A percentile compares a stretch with the other conserved stretches of the same genome.
These are phyloP conservation scores for Panulirus ornatus DNA, from an alignment of 1,140 invertebrate species.

Conservation along the genomic window DNA sequence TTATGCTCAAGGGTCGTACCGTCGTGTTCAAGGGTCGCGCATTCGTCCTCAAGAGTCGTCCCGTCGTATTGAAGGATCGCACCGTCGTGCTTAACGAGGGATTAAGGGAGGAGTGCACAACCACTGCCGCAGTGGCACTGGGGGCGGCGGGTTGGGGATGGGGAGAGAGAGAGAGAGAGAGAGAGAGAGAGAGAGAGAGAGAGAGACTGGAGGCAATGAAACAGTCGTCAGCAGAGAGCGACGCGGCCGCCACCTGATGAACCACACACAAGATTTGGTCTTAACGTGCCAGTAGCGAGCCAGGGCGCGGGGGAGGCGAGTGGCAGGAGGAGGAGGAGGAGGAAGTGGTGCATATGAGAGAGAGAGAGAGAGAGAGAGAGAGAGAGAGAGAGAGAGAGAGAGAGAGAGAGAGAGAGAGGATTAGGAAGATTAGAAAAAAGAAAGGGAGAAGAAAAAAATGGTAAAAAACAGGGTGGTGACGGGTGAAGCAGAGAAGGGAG, in stretches of 20 bases:
- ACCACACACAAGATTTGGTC: not conserved
- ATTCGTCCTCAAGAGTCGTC: too few relatives aligned
- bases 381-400: slow-evolving; percentile 5
- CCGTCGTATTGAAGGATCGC: too few relatives aligned
- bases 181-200: not conserved
- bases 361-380: not conserved
- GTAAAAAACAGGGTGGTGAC: too few relatives aligned
- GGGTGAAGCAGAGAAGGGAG: too few relatives aligned
- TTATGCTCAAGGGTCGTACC: too few relatives aligned
- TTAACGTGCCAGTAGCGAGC: not conserved
- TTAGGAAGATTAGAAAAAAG: too few relatives aligned
- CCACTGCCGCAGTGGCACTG: too few relatives aligned
- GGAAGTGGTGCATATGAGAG: not conserved
- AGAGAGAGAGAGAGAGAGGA: not conserved
- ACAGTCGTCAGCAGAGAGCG: not conserved
- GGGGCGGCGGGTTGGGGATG: not conserved
- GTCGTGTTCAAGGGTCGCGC: too few relatives aligned
- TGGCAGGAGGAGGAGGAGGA: not conserved
- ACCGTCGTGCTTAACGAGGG: too few relatives aligned
- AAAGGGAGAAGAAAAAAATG: too few relatives aligned
- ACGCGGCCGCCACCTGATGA: not conserved
- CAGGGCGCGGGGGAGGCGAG: not conserved
- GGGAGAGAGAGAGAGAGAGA: not conserved
- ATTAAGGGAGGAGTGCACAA: too few relatives aligned
- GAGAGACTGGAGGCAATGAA: not conserved